Base-by-base conservation (phyloP, 2,888 invertebrate species). In the Drosophila limbata region DNA sequence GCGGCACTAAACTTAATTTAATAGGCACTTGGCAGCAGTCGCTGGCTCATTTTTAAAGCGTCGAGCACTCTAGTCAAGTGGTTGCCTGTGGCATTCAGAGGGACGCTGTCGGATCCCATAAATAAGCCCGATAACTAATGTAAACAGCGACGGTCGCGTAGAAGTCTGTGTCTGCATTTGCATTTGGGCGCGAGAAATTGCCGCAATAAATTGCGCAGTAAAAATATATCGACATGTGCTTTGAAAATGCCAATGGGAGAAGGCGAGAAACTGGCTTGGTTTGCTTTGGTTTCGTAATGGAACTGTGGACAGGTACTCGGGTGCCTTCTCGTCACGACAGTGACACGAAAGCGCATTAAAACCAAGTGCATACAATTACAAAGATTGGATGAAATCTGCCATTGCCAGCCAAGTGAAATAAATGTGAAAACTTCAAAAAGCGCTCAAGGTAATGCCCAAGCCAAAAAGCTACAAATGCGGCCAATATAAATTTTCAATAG, bases 71-170 rank as follows among this genome's bases (percentile, higher is more conserved):
- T 71, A 84, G 69, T 66, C 70, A 62, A 81, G 79, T 68, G 71
- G 65, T 50, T 69, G 66, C 48, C 66, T 8, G 37, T 53, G 61
- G 61, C 62, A 53, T 39, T 28, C 44, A 53, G 44, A 11, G 51
- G 37, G 57, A 45, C 57, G 25, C 55, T 33, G 55, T 15, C 13
- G 42, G 45, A 44, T 55, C 45, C 70, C 87, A 90, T 86, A 90
- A 86, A 86, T 86, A 86, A 86, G 81, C 81, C 78, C 86, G 89
- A 88, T 86, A 90, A 86, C 85, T 90, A 90, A 90, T 89, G 90
- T 88, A 90, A 86, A 89, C 90, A 84, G 77, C 65, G 67, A 65
- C 55, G 75, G 85, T 77, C 78, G 75, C 74, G 79, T 78, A 73
- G 69, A 71, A 73, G 65, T 74, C 64, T 66, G 80, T 88, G 65